Percentiles rank a stretch among this genome's conserved stretches.
phyloP scores from a whole-genome alignment of 1,140 invertebrate genomes.

The Drosophila mojavensis region DNA sequence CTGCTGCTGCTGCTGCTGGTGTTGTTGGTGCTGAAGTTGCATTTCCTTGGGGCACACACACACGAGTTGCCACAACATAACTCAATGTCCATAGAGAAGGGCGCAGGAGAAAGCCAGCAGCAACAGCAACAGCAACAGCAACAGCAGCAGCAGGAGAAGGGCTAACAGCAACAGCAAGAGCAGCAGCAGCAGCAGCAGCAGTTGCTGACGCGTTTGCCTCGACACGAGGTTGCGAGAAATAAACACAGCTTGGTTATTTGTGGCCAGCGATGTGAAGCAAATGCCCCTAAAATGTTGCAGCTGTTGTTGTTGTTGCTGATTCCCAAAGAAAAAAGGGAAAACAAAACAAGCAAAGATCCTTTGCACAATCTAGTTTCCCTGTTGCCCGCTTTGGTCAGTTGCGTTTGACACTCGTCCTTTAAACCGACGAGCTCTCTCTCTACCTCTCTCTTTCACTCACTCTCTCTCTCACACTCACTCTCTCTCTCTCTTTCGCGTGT shows the following conservation, averaged over 20 bases:
- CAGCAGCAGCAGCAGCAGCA: neutral
- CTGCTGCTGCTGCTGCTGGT: constrained; percentile 3
- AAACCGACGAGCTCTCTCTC: constrained; percentile 29
- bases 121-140: neutral
- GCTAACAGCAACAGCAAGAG: no score
- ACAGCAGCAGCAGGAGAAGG: neutral
- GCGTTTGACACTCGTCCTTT: constrained; percentile 37
- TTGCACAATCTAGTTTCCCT: constrained; percentile 19
- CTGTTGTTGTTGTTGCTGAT: constrained; percentile 22
- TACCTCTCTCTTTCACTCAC: neutral
- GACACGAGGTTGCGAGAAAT: constrained; percentile 23
- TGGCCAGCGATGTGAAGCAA: constrained; percentile 77
- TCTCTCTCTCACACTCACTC: neutral
- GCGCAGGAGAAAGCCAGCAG: neutral
- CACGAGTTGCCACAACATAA: constrained; percentile 55
- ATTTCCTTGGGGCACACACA: constrained; percentile 60
- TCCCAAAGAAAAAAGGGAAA: neutral
- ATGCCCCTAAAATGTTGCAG: constrained; percentile 65
- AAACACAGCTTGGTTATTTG: constrained; percentile 75
- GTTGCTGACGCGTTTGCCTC: constrained; percentile 18
- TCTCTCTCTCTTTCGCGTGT: constrained; percentile 14
- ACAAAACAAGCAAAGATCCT: neutral
- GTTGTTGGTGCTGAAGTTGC: constrained; percentile 35
- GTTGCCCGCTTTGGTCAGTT: constrained; percentile 39
- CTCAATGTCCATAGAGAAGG: constrained; percentile 55